These are phyloP conservation scores for Drosophila maculinotata DNA, from an alignment of 2,888 invertebrate species.

Conservation along the genomic window DNA sequence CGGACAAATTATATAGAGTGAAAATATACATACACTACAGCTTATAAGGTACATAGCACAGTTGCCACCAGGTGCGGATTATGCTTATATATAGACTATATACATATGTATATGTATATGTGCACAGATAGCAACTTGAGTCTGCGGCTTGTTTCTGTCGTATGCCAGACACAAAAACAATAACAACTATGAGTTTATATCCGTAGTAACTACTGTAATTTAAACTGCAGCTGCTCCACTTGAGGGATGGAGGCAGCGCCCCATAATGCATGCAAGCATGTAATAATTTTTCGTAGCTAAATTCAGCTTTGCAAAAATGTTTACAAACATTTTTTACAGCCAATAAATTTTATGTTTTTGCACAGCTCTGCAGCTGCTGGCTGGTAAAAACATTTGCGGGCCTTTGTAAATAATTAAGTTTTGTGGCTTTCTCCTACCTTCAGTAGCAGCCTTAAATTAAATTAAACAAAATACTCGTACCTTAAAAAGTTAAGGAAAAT, in stretches of 20 bases:
- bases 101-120: constrained; percentile 2
- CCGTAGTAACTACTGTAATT: constrained; percentile 41
- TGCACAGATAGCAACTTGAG: constrained; percentile 7
- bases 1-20: constrained; percentile 43
- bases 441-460: not conserved
- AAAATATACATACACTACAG: constrained; percentile 9
- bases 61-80: constrained; percentile 51
- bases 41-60: constrained; percentile 3
- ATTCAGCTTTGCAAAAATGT: constrained; percentile 51
- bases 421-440: constrained; percentile 14
- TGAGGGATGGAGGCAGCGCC: constrained; percentile 17
- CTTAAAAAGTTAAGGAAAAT: constrained; percentile 23
- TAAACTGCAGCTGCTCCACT: constrained; percentile 49
- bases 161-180: constrained; percentile 13
- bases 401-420: constrained; percentile 63
- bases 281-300: constrained; percentile 61
- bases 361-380: constrained; percentile 33
- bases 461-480: constrained; percentile 6
- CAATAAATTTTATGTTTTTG: constrained; percentile 66
- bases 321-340: constrained; percentile 57
- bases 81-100: constrained; percentile 16
- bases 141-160: constrained; percentile 21
- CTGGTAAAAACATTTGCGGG: constrained; percentile 55
- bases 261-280: constrained; percentile 75
- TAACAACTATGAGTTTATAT: constrained; percentile 7